Evolutionary conservation across 2,113 vertebrate species (phyloP), one percentile per base, ranked within the genome.

Genomic region (Bubo scandiacus): DNA sequence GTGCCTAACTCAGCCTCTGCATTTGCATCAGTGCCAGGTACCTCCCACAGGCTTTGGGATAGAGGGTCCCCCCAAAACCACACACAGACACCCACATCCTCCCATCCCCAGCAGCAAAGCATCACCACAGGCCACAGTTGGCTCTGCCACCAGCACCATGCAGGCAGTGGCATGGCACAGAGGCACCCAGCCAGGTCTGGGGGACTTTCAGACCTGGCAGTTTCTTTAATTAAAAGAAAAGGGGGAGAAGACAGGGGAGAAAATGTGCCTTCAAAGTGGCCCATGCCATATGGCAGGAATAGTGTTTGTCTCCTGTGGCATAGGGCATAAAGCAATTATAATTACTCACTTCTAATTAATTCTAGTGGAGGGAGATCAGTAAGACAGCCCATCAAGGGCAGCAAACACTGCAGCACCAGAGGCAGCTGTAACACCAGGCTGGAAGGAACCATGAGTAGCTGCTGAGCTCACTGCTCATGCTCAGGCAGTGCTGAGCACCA

Each of bases 151-250:
- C 1, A 0, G 57, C 65, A 62, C 63, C 10, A 2, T 1, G 17
- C 4, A 3, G 71, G 58, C 57, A 40, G 11, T 1, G 4, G 43
- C 1, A 4, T 2, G 38, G 63, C 26, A 47, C 52, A 6, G 2
- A 0, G 1, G 40, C 18, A 11, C 40, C 40, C 2, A 0, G 22
- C 4, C 1, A 2, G 27, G n/a, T 36, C 38, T 5, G 3, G 32
- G 30, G 62, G 47, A 22, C 23, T 26, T 20, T 5, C 40, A 15
- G 36, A 54, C 45, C 63, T 45, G 23, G 10, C 43, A 38, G 26
- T 2, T 8, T 57, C 30, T 9, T 36, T 22, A 62, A 51, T 3
- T 42, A 73, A 36, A 47, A 13, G 36, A 26, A 38, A 52, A 38
- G 15, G 23, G 34, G 27, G n/a, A 27, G 11, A 72, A 51, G 20